Evolutionary conservation across 2,888 invertebrate species (phyloP).

Genomic region (Cremastinae sp.): DNA sequence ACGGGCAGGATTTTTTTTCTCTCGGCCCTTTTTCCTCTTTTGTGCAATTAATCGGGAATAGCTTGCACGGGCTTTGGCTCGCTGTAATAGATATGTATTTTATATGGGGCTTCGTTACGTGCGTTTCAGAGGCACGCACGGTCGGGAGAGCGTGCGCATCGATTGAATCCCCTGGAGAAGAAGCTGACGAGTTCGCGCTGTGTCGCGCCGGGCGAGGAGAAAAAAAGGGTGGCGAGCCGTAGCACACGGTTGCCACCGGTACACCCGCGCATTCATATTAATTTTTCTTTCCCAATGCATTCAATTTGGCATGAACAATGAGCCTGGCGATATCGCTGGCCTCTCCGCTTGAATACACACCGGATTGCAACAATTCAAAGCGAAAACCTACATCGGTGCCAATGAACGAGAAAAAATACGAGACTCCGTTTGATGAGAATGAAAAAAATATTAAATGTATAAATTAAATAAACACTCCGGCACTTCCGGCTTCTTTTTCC

Average conservation of each 20-base stretch:
- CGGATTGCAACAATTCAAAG: slow-evolving; percentile 59
- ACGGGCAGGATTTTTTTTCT: not conserved
- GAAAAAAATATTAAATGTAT: slow-evolving; percentile 33
- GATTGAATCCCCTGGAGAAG: slow-evolving; percentile 48
- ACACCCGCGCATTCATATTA: slow-evolving; percentile 68
- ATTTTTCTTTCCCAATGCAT: slow-evolving; percentile 68
- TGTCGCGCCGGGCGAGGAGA: slow-evolving; percentile 33
- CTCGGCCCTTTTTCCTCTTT: slow-evolving; percentile 14
- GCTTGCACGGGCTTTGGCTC: too few species aligned
- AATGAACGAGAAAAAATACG: slow-evolving; percentile 40
- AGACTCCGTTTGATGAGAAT: slow-evolving; percentile 26
- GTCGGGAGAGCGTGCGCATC: slow-evolving; percentile 12
- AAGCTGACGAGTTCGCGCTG: slow-evolving; percentile 22
- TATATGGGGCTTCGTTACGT: slow-evolving; percentile 26
- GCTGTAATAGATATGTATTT: slow-evolving; percentile 41
- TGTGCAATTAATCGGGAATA: slow-evolving; percentile 37
- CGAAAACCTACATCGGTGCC: slow-evolving; percentile 47
- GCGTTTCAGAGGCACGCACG: slow-evolving; percentile 13
- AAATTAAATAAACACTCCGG: too few species aligned
- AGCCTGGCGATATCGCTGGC: slow-evolving; percentile 63
- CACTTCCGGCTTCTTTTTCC: too few species aligned
- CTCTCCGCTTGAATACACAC: slow-evolving; percentile 63
- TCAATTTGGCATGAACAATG: slow-evolving; percentile 73
- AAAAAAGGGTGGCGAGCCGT: slow-evolving; percentile 37
- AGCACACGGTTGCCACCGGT: slow-evolving; percentile 56